Evolutionary conservation across 2,888 invertebrate genomes (phyloP).

Genomic region (Apamea monoglypha): DNA sequence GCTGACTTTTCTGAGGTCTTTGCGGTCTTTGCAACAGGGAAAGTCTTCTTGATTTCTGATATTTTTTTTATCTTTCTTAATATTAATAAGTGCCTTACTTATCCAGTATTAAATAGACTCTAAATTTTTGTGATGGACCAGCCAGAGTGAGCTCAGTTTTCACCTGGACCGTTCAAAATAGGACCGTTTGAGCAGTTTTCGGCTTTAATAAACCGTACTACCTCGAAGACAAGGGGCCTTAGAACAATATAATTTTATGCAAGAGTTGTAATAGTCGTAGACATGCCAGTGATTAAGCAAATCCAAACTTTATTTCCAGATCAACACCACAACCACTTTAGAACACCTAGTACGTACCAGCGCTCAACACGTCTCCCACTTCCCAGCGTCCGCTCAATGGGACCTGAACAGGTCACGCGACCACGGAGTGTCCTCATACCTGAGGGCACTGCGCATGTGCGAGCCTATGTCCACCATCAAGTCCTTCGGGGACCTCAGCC

Average conservation of each 20-base stretch:
- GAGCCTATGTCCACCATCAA: conserved; percentile 88
- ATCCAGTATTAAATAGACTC: neutral
- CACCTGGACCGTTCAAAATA: neutral
- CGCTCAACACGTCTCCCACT: conserved; percentile 91
- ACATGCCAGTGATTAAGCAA: too few species aligned
- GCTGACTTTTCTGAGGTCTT: neutral
- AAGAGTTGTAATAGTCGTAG: neutral
- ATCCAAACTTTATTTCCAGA: conserved; percentile 78
- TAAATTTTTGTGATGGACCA: neutral
- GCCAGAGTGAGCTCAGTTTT: neutral
- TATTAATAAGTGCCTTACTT: neutral
- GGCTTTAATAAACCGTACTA: neutral
- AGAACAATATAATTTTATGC: neutral
- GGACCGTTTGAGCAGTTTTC: too few species aligned
- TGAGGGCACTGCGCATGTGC: conserved; percentile 92
- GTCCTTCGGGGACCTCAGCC: conserved; percentile 90
- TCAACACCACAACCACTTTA: conserved; percentile 90
- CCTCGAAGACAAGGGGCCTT: neutral
- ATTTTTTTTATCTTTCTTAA: too few species aligned
- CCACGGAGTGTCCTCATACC: conserved; percentile 95
- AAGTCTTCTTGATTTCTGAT: neutral
- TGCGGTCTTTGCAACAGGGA: neutral
- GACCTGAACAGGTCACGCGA: conserved; percentile 92
- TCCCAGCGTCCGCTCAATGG: conserved; percentile 87
- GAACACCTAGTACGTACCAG: conserved; percentile 92